phyloP scores from a whole-genome alignment of 2,888 invertebrate genomes.

The Tachystola acroxantha region DNA sequence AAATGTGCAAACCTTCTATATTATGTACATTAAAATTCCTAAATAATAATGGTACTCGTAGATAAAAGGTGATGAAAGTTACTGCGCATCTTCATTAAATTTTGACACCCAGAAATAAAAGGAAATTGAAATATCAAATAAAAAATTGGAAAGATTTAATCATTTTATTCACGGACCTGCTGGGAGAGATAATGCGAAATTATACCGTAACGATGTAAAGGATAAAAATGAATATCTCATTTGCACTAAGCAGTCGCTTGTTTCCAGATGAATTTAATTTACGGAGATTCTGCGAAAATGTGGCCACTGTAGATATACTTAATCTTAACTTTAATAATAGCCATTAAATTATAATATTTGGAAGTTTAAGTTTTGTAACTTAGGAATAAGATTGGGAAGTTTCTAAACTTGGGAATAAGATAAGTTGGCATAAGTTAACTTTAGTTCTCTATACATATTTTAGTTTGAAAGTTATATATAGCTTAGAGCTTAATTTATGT shows the following conservation, averaged over 20 bases:
- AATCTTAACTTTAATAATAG: constrained; percentile 5
- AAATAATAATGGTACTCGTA: too few species aligned
- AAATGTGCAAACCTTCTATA: too few species aligned
- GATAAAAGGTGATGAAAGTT: too few species aligned
- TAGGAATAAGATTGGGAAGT: background rate
- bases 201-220: constrained; percentile 58
- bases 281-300: constrained; percentile 16
- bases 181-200: constrained; percentile 58
- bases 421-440: too few species aligned
- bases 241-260: constrained; percentile 43
- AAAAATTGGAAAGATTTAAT: constrained; percentile 61
- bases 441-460: too few species aligned
- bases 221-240: constrained; percentile 62
- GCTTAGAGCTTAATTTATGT: too few species aligned
- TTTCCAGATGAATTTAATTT: constrained; percentile 36
- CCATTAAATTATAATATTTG: background rate
- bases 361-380: background rate
- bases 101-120: background rate
- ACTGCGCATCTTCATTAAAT: too few species aligned
- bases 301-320: constrained; percentile 2
- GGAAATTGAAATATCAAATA: background rate
- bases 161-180: constrained; percentile 58
- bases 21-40: too few species aligned
- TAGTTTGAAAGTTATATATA: too few species aligned
- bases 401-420: background rate